These are phyloP conservation scores for Siniperca undulata DNA, from an alignment of 2,797 vertebrate genomes.

Conservation along the genomic window DNA sequence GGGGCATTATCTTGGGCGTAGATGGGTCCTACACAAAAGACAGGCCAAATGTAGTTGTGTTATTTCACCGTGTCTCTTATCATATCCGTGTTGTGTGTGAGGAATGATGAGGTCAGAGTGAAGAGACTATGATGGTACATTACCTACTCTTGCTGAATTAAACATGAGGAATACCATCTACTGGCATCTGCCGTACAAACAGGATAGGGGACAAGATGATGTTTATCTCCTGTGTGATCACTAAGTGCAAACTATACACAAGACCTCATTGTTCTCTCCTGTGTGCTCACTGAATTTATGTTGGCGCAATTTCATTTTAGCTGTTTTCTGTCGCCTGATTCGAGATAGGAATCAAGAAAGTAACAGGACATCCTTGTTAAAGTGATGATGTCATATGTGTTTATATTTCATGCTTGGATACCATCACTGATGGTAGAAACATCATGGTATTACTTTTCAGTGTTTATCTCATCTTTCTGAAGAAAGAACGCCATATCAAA, in stretches of 20 bases:
- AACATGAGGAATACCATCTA: constrained; percentile 21
- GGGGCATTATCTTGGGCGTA: neutral
- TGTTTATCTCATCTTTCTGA: constrained; percentile 18
- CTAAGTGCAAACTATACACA: constrained; percentile 24
- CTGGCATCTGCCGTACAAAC: constrained; percentile 34
- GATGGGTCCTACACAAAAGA: neutral
- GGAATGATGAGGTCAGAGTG: constrained; percentile 60
- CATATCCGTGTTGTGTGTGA: constrained; percentile 33
- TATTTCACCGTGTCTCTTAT: constrained; percentile 30
- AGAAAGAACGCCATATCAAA: constrained; percentile 1
- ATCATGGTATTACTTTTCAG: constrained; percentile 19
- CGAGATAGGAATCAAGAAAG: constrained; percentile 54
- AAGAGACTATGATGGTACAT: constrained; percentile 41
- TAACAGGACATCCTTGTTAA: constrained; percentile 35
- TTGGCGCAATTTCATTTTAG: constrained; percentile 5
- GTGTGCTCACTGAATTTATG: neutral
- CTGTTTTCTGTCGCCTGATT: constrained; percentile 38
- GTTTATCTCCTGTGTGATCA: constrained; percentile 54
- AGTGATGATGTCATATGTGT: constrained; percentile 43
- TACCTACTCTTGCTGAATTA: constrained; percentile 17
- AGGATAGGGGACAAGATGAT: constrained; percentile 48
- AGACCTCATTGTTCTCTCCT: constrained; percentile 41
- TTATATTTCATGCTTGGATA: constrained; percentile 46
- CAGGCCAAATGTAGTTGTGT: neutral
- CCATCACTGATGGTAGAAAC: constrained; percentile 37